Conservation (phyloP, 2,888 invertebrate genomes). For the Tachina fera region DNA sequence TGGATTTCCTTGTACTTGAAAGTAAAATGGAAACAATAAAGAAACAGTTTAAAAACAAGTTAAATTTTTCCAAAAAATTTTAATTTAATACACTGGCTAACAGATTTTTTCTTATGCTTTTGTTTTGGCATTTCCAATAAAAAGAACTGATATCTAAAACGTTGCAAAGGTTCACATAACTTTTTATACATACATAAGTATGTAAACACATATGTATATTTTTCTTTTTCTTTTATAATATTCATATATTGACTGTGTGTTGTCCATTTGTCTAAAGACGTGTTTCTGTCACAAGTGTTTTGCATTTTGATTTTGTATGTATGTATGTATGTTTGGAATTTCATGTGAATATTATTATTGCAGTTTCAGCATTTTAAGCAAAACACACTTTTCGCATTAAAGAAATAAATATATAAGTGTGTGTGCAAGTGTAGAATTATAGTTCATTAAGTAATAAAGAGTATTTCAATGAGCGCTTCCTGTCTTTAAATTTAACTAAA, state of each 20-base stretch:
- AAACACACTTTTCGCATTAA: no score
- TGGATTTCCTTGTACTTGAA: constrained; percentile 1
- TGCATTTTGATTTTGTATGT: not conserved
- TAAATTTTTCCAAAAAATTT: constrained; percentile 28
- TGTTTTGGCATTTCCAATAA: constrained; percentile 1
- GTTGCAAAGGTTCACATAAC: not conserved
- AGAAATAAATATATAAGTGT: no score
- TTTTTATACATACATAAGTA: no score
- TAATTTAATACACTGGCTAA: constrained; percentile 25
- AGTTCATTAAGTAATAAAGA: no score
- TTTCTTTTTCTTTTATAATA: constrained; percentile 4
- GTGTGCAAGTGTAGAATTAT: no score
- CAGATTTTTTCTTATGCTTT: constrained; percentile 34
- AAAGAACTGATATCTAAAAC: not conserved
- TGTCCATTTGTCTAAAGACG: not conserved
- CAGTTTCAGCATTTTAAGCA: no score
- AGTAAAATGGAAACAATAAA: constrained; percentile 29
- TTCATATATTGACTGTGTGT: constrained; percentile 5
- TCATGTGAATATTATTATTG: no score
- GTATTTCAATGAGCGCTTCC: no score
- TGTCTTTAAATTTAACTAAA: no score
- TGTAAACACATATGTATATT: not conserved
- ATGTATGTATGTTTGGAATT: no score
- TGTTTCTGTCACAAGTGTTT: not conserved
- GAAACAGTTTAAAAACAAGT: constrained; percentile 42